Evolutionary conservation across 2,113 vertebrate genomes (phyloP), one percentile per base, ranked within the genome.

Genomic region (Nothobranchius furzeri): DNA sequence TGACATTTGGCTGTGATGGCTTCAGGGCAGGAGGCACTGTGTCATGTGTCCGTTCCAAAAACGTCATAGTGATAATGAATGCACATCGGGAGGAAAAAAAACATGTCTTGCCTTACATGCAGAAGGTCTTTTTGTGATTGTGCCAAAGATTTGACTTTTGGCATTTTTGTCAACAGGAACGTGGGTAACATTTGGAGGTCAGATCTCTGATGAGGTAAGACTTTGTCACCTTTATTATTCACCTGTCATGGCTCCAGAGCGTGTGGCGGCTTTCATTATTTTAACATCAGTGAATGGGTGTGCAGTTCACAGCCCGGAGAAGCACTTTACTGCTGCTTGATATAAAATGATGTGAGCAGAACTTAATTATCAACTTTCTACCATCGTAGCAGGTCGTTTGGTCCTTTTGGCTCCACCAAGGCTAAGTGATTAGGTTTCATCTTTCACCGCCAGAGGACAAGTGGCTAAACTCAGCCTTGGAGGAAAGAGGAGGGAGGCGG

Each of bases 181-280:
- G 0, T 99, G 98, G 98, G 96, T 99, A 62, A 99, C 97, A 70
- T 99, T 99, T 67, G 98, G 98, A 88, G 95, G 97, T 61, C 98
- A 99, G 64, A 96, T 99, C 90, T 96, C 96, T 76, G 98, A 99
- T 2, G 98, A 99, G 94, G 98, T 99, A 88, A 94, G 94, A 81
- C 20, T 9, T 70, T 1, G 60, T 81, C 59, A 53, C 48, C 30
- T 30, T 30, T 4, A 30, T 30, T 30, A 24, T 45, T 60, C 56
- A 58, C 25, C n/a, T 12, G 35, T 73, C 60, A 52, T 46, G 11
- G 52, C 37, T 50, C 45, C 12, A 48, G 24, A 64, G 45, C 40
- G 55, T 2, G 68, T 55, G 40, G 13, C 47, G n/a, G 42, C 24
- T 62, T 42, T 62, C 20, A 50, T 70, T 56, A 57, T 61, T 66